These are phyloP conservation scores for Xestia c-nigrum DNA, from an alignment of 2,888 invertebrate species.

Conservation along the genomic window DNA sequence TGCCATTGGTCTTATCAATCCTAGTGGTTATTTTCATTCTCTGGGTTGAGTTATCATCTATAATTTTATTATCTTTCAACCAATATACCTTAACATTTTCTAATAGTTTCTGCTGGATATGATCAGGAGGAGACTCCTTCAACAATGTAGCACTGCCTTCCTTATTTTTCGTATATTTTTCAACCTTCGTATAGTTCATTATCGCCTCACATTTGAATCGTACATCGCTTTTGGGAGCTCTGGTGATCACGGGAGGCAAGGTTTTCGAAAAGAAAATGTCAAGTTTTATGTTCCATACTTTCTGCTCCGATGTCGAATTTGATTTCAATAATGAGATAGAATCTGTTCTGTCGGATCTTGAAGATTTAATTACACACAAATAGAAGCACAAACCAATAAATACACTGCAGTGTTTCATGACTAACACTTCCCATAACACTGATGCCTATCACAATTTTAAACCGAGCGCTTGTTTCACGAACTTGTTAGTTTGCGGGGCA, in stretches of 20 bases:
- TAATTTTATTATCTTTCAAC: conserved; percentile 81
- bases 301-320: conserved; percentile 82
- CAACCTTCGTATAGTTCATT: conserved; percentile 86
- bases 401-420: conserved; percentile 86
- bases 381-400: conserved; percentile 83
- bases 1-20: conserved; percentile 84
- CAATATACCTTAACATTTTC: conserved; percentile 86
- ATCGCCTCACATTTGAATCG: conserved; percentile 86
- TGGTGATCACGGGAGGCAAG: conserved; percentile 78
- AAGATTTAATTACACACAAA: conserved; percentile 78
- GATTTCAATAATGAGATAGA: conserved; percentile 75
- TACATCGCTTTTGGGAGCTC: conserved; percentile 77
- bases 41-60: conserved; percentile 71
- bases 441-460: conserved; percentile 48
- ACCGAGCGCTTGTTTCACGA: conserved; percentile 26
- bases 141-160: conserved; percentile 81
- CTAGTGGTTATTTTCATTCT: conserved; percentile 80
- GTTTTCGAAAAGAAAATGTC: conserved; percentile 86
- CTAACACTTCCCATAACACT: conserved; percentile 85
- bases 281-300: conserved; percentile 86
- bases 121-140: conserved; percentile 83
- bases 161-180: conserved; percentile 83
- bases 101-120: conserved; percentile 84
- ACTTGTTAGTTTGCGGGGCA: conserved; percentile 13
- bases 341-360: conserved; percentile 77